Base-by-base conservation (phyloP, 1,140 invertebrate species). In the Bicyclus anynana region DNA sequence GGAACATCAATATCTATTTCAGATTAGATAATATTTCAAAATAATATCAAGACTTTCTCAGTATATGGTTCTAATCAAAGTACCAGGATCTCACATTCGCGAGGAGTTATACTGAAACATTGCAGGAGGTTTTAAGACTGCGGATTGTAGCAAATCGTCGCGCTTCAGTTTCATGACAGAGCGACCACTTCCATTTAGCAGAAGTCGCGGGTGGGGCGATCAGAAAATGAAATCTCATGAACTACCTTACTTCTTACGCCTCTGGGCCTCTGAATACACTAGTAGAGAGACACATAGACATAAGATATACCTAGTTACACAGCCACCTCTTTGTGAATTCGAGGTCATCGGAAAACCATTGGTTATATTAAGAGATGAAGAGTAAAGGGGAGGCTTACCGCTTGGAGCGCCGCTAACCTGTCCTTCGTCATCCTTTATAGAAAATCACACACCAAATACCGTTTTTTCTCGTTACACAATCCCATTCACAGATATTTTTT, bases 351-450 rank as follows among this genome's bases (percentile, higher is more conserved):
- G 53, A 72, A 80, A 75, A 70, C 74, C 72, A 76, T 79, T 83
- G 72, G 78, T 77, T 85, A 77, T 65, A 70, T 68, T 48, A 74
- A 59, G 59, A 65, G 63, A 59, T 64, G 69, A 71, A 69, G 74
- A 75, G 57, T 68, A 72, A 77, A 61, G 62, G 68, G 74, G 74
- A 71, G 78, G 92, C 94, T 93, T 92, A 97, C 95, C 93, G 96
- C 96, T 92, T 96, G 95, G 74, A 98, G 92, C 87, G 96, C 97
- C 91, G 96, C 95, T 93, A 98, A 95, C 94, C 97, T 96, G 93
- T 98, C 97, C 93, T 98, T 98, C 89, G 96, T 97, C 97, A 98
- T 98, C 90, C 91, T 94, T 90, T 91, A 89, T 85, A 90, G 82
- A 85, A 82, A 88, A 89, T 89, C 89, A 90, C 91, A 91, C 90